These are phyloP conservation scores for Phoxinus dragarum DNA, from an alignment of 2,797 vertebrate genomes.

Conservation along the genomic window DNA sequence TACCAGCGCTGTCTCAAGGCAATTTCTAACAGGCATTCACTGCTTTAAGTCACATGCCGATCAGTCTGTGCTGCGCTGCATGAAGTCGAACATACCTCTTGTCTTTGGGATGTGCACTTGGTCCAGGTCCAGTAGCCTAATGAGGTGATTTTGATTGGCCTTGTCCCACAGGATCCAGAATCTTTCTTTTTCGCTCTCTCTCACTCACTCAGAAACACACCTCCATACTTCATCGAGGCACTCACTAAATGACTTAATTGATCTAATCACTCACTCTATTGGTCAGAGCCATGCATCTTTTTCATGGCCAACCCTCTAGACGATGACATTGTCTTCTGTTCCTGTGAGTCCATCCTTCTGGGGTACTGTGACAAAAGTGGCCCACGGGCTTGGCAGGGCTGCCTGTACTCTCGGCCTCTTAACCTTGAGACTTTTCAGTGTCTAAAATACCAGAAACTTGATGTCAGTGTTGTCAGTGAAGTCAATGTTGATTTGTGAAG, in stretches of 20 bases:
- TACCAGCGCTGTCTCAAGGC: not conserved
- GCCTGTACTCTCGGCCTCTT: conserved; percentile 47
- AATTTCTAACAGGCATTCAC: not conserved
- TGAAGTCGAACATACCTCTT: conserved; percentile 34
- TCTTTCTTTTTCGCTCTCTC: conserved; percentile 68
- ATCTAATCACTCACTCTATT: conserved; percentile 81
- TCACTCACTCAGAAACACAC: conserved; percentile 32
- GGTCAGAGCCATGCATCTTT: conserved; percentile 78
- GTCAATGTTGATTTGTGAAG: not conserved
- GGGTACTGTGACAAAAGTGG: conserved; percentile 48
- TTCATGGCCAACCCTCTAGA: conserved; percentile 74
- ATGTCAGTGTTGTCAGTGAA: not conserved
- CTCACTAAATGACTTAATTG: conserved; percentile 75
- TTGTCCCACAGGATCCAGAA: conserved; percentile 72
- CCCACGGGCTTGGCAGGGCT: conserved; percentile 41
- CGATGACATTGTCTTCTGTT: conserved; percentile 71
- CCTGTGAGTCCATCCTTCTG: conserved; percentile 55
- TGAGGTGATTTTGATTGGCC: conserved; percentile 78
- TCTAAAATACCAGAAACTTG: conserved; percentile 1
- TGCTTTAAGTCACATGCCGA: not conserved
- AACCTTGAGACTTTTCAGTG: conserved; percentile 58
- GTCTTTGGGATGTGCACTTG: conserved; percentile 68
- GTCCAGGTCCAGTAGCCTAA: conserved; percentile 77
- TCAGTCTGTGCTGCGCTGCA: not conserved
- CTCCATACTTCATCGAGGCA: conserved; percentile 61